Evolutionary conservation across 2,113 vertebrate species (phyloP), one percentile per base, ranked within the genome.

Genomic region (Scartelaos histophorus): DNA sequence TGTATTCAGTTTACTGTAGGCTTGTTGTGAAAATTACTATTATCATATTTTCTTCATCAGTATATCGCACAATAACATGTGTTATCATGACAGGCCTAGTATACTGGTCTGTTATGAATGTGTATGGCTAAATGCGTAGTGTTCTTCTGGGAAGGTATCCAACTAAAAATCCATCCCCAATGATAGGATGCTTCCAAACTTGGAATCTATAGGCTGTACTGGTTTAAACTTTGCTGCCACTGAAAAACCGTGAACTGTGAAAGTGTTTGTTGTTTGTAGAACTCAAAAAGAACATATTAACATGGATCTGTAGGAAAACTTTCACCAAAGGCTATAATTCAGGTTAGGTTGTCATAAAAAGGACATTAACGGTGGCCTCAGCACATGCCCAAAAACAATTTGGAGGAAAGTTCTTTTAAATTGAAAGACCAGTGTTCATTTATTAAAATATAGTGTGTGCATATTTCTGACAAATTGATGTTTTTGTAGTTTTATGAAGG

Each of bases 401-500:
- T 64, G 61, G 34, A 17, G 16, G 34, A 62, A 62, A 38, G 29
- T 38, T 35, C 16, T 11, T 38, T 12, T 4, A 62, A 19, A n/a
- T 43, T 13, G 25, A 61, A 61, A 61, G 15, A 29, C 13, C 25
- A 61, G 24, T 61, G 25, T 34, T 43, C 61, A 64, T 64, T 38
- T 38, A 64, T 64, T 38, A 64, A 35, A 64, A 64, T 64, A 38
- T 64, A 38, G 29, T 9, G 61, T 38, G 61, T 43, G 19, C 34
- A 38, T 17, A 38, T 64, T 43, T 38, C 29, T 38, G 29, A 64
- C 35, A 64, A 43, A 64, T 64, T 38, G 17, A 19, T 64, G 61
- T 64, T 64, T 38, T 64, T n/a, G 34, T 35, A 64, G 34, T 64
- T 38, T 38, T 64, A 64, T 43, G 29, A 64, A 64, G 61, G 61